Percentiles rank a stretch among this genome's conserved stretches.
Conservation (phyloP, 2,888 invertebrate species). For the Dysmachus trigonus region DNA sequence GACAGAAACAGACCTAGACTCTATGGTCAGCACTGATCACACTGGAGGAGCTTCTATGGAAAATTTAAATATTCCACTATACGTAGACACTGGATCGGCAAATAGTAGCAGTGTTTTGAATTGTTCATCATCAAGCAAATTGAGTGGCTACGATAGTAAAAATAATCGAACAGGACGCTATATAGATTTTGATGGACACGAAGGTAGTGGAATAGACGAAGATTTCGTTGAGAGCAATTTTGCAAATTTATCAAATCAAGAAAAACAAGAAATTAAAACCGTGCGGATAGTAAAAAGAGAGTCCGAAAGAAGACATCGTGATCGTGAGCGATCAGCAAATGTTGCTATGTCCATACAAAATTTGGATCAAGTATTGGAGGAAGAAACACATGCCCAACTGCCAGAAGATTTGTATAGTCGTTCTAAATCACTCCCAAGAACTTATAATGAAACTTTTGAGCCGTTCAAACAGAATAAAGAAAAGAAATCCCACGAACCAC, state of each 20-base stretch:
- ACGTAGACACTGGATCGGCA: constrained; percentile 71
- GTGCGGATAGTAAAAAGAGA: constrained; percentile 93
- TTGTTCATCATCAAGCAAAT: constrained; percentile 55
- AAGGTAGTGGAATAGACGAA: constrained; percentile 62
- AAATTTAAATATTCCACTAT: constrained; percentile 69
- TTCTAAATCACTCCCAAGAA: constrained; percentile 69
- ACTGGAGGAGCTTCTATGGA: constrained; percentile 66
- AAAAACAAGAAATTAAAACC: constrained; percentile 90
- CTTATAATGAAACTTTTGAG: constrained; percentile 52
- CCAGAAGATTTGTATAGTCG: constrained; percentile 59
- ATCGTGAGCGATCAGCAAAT: constrained; percentile 73
- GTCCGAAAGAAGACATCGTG: constrained; percentile 84
- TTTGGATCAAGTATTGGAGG: constrained; percentile 64
- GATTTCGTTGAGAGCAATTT: constrained; percentile 61
- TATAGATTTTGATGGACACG: constrained; percentile 59
- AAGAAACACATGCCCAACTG: constrained; percentile 54
- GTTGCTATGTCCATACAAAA: constrained; percentile 58
- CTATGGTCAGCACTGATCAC: constrained; percentile 79
- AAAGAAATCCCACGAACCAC: constrained; percentile 1
- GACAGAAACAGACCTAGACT: constrained; percentile 91
- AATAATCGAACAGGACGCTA: constrained; percentile 48
- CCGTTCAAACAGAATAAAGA: constrained; percentile 39
- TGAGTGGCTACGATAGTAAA: constrained; percentile 57
- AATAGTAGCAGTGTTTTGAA: constrained; percentile 53
- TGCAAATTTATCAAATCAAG: constrained; percentile 74